Percentiles rank a stretch among this genome's conserved stretches.
These are phyloP conservation scores for Oophaga pumilio DNA, from an alignment of 2,113 vertebrate genomes.

Conservation along the genomic window DNA sequence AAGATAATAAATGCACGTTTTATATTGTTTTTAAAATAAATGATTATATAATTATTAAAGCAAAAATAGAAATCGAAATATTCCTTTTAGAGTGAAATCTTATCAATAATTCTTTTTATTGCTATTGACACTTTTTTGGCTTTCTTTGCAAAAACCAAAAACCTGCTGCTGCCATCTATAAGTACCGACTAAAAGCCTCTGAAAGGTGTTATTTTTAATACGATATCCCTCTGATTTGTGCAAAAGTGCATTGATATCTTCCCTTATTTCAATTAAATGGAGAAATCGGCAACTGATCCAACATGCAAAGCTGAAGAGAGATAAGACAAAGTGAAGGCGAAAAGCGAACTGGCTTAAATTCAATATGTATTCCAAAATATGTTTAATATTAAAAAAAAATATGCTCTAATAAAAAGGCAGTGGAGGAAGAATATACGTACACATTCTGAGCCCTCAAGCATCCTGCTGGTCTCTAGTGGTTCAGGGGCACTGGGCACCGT, in stretches of 20 bases:
- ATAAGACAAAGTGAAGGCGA: not conserved
- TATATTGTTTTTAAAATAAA: too few species aligned
- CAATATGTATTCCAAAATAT: not conserved
- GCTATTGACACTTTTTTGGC: too few species aligned
- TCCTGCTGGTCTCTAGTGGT: constrained; percentile 87
- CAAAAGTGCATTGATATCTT: not conserved
- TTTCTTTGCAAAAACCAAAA: too few species aligned
- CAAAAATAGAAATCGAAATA: too few species aligned
- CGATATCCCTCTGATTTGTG: too few species aligned
- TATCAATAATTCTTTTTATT: too few species aligned
- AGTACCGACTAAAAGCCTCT: too few species aligned
- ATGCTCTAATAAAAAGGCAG: not conserved
- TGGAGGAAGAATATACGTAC: constrained; percentile 76
- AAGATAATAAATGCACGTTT: too few species aligned
- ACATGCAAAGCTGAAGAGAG: not conserved
- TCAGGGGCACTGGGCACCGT: constrained; percentile 92
- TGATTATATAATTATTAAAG: too few species aligned
- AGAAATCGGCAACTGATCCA: not conserved
- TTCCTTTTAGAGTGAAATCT: too few species aligned
- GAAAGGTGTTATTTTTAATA: too few species aligned
- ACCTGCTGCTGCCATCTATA: too few species aligned
- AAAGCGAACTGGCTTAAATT: not conserved
- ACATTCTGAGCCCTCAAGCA: constrained; percentile 91
- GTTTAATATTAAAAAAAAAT: not conserved
- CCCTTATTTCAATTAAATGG: not conserved